Conservation (phyloP, 2,888 invertebrate species). For the Drosophila atripex region DNA sequence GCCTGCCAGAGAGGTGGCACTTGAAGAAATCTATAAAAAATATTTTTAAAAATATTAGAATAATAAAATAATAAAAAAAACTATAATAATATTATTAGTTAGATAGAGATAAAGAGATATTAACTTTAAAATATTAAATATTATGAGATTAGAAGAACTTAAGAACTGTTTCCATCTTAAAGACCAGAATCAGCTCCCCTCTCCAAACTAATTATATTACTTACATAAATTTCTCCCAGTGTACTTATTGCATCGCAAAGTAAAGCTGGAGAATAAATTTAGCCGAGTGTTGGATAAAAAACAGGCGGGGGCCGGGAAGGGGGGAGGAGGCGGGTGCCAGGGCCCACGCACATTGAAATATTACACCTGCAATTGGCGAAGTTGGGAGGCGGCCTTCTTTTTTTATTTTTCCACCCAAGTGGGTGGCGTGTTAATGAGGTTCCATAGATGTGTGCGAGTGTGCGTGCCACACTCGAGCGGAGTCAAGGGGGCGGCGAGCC, state of each 20-base stretch:
- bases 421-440: slow-evolving; percentile 30
- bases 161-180: not conserved
- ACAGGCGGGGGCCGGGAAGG: not conserved
- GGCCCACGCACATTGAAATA: slow-evolving; percentile 68
- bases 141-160: too few species aligned
- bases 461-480: not conserved
- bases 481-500: slow-evolving; percentile 12
- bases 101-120: too few species aligned
- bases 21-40: not conserved
- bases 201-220: not conserved
- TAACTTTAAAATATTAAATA: too few species aligned
- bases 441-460: slow-evolving; percentile 9
- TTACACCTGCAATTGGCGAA: slow-evolving; percentile 75
- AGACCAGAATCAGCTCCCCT: not conserved
- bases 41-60: not conserved
- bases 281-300: slow-evolving; percentile 1
- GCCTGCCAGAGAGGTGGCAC: slow-evolving; percentile 53
- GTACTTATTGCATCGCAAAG: slow-evolving; percentile 71
- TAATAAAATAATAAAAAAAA: not conserved
- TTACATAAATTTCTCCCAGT: slow-evolving; percentile 13
- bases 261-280: slow-evolving; percentile 72
- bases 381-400: slow-evolving; percentile 39
- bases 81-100: too few species aligned
- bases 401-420: slow-evolving; percentile 20
- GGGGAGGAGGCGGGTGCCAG: not conserved